Evolutionary conservation across 2,113 vertebrate genomes (phyloP).

Genomic region (Epinephelus cyanopodus): DNA sequence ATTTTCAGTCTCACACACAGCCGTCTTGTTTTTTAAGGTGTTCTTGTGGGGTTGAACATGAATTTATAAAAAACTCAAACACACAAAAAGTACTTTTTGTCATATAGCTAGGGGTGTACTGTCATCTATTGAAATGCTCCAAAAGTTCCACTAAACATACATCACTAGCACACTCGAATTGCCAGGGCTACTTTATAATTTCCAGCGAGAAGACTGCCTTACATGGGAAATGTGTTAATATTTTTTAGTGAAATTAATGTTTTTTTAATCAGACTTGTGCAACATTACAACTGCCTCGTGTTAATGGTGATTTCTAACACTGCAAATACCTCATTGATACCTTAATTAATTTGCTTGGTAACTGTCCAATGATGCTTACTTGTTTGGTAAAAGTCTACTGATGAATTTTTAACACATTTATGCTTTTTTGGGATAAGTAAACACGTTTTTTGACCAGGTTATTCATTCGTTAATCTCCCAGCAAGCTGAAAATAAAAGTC

Average conservation of each 20-base stretch:
- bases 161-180: neutral
- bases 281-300: neutral
- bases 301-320: neutral
- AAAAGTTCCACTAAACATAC: neutral
- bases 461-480: no score
- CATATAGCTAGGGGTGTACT: neutral
- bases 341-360: neutral
- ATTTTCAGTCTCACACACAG: no score
- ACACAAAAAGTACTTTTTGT: neutral
- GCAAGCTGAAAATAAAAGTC: neutral
- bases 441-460: no score
- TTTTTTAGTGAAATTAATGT: neutral
- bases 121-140: neutral
- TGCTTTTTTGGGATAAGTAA: neutral
- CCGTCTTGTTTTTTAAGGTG: neutral
- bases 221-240: neutral
- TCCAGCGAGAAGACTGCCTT: neutral
- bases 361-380: neutral
- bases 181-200: neutral
- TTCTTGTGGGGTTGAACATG: neutral
- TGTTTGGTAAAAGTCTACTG: neutral
- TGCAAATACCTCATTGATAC: neutral
- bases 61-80: neutral
- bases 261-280: neutral
- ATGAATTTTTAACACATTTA: no score